Base-by-base conservation (phyloP, 2,113 vertebrate species). In the Narcine bancroftii region DNA sequence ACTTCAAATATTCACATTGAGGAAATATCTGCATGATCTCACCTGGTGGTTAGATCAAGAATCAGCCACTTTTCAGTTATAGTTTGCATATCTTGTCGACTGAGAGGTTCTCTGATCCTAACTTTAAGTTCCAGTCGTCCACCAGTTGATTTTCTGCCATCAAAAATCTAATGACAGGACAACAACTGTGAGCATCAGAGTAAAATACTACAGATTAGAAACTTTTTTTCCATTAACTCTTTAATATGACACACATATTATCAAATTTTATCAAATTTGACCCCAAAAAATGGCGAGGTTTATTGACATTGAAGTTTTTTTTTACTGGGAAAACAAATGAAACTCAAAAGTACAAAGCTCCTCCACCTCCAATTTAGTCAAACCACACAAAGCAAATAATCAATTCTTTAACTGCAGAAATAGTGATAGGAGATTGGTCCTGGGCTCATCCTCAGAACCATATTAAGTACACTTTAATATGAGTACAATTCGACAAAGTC, bases 61-160 rank as follows among this genome's bases (percentile, higher is more conserved):
- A 99, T 95, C 94, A 99, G 96, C 98, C 98, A 99, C 93, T 97
- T 97, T 93, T 99, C 97, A 0, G 97, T 97, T 94, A 97, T 94
- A 15, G 93, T 96, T 94, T 99, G 98, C 92, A 97, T 83, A 92
- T 99, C 98, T 94, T 98, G 98, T 45, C 97, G 97, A 13, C 95
- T 97, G 93, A 99, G 95, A 72, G 98, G 98, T 95, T 99, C 98
- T 94, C 98, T 96, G 93, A 99, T 97, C 81, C 97, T 96, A 81
- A 97, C 96, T 94, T 96, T 98, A 10, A 99, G 96, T 92, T 99
- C 98, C 73, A 99, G 94, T 47, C 98, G 98, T 36, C 98, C 98
- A 63, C 98, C 98, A 0, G 98, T 99, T 92, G 96, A 93, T 93
- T 98, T 99, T 21, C 98, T 97, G 45, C 98, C 98, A 63, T 99